Evolutionary conservation across 2,113 vertebrate genomes (phyloP), one percentile per base, ranked within the genome.

Genomic region (Aviceda subcristata): DNA sequence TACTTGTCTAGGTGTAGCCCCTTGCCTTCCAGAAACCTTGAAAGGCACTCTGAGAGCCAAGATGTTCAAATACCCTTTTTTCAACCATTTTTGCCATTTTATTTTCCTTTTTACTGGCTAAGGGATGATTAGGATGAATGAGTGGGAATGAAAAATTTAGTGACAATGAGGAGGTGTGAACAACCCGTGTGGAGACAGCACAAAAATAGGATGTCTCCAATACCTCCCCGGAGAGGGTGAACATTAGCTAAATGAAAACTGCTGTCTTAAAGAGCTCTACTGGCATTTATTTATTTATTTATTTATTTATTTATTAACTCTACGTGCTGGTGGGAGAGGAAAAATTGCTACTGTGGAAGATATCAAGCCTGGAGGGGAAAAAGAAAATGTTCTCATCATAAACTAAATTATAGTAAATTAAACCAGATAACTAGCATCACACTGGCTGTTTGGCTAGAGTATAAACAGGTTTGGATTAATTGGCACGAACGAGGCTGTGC

Each of bases 381-480:
- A 74, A 51, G 20, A 71, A 75, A 30, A 73, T 60, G 19, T 43
- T 89, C 29, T 78, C 34, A 22, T 72, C 15, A 32, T 87, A 69
- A 96, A 50, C 15, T 30, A 79, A 94, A 87, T 56, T n/a, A 41
- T 26, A 84, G 32, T 19, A 68, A 41, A 73, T 88, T 69, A 79
- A 76, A 90, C 36, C 36, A 93, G 90, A 75, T 90, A 86, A 76
- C 41, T 60, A 83, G 67, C 50, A 67, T 24, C 53, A 38, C 30
- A 53, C 67, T 90, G 79, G 45, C 38, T 41, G 36, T 86, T 94
- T 93, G 90, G 45, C 55, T 74, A 36, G 34, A 78, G 15, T 10
- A 17, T 19, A n/a, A 93, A 63, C 53, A 74, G 59, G 71, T 77
- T 92, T 76, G 82, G 62, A 38, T 90, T 90, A 86, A 86, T 66